Evolutionary conservation across 2,113 vertebrate genomes (phyloP), one percentile per base, ranked within the genome.

Genomic region (Cricetomys ansorgei): DNA sequence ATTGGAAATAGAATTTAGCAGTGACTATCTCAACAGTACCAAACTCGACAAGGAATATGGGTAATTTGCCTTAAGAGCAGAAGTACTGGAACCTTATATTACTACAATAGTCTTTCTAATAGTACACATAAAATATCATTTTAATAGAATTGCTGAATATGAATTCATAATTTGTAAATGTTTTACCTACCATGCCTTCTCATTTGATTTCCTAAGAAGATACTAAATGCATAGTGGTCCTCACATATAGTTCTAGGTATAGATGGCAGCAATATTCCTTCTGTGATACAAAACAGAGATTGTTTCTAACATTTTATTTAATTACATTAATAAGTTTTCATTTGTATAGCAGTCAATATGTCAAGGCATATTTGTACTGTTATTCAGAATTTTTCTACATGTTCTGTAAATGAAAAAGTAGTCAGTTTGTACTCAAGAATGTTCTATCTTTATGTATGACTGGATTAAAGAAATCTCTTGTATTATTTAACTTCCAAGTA

Each of bases 1-100:
- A 95, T 95, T 91, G 96, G 16, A 95, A 94, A 70, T 31, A 64
- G 6, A 92, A 31, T 59, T 95, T 92, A 73, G 50, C 19, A 59
- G 16, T 91, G 88, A 89, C 9, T 65, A 81, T 76, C 34, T 94
- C 53, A 90, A 53, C 5, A 92, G 72, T 7, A 73, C 37, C 79
- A 91, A 91, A 88, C 8, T 88, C 83, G 16, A 79, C 34, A 81
- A 1, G 3, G 62, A 93, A 77, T 57, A 76, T 43, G 1, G 13
- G 17, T 1, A 94, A 90, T 95, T 92, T 92, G 13, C 40, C 81
- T 95, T 77, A 70, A 89, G 5, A 72, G 23, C 53, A 25, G 11
- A 88, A 86, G 11, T 6, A 77, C 50, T 84, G 19, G 31, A 92
- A 45, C 27, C 94, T 87, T 77, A 96, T 86, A 81, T 70, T 65